Conservation (phyloP, 2,888 invertebrate genomes). For the Sminthurinus aureus region DNA sequence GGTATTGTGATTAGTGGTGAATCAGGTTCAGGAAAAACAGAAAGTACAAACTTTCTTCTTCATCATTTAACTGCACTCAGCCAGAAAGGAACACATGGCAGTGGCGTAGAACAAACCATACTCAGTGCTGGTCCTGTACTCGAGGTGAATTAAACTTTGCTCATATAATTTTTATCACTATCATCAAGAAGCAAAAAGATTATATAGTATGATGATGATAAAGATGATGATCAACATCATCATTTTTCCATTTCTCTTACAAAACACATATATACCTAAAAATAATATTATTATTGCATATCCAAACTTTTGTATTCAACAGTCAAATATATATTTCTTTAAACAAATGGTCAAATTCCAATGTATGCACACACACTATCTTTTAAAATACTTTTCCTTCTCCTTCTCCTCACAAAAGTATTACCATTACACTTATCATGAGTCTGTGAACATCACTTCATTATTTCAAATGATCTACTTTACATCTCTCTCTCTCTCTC, state of each 20-base stretch:
- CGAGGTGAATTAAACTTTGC: constrained; percentile 68
- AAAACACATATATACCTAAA: constrained; percentile 4
- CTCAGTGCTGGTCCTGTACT: constrained; percentile 94
- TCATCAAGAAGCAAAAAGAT: no score
- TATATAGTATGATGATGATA: background rate
- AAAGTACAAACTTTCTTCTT: constrained; percentile 92
- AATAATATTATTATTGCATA: constrained; percentile 3
- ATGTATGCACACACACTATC: background rate
- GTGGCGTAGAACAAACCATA: constrained; percentile 96
- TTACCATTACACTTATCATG: no score
- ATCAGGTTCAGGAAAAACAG: constrained; percentile 65
- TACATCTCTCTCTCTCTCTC: background rate
- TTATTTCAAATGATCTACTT: background rate
- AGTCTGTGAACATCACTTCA: background rate
- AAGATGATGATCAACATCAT: background rate
- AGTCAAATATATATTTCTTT: background rate
- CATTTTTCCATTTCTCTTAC: background rate
- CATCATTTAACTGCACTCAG: constrained; percentile 94
- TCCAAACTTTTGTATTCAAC: background rate
- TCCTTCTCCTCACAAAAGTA: background rate
- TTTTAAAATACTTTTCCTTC: background rate
- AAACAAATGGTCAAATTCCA: background rate
- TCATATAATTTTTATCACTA: no score
- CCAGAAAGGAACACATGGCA: constrained; percentile 92
- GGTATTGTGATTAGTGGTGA: background rate